These are phyloP conservation scores for Isotomurus palustris DNA, from an alignment of 2,888 invertebrate genomes.

Conservation along the genomic window DNA sequence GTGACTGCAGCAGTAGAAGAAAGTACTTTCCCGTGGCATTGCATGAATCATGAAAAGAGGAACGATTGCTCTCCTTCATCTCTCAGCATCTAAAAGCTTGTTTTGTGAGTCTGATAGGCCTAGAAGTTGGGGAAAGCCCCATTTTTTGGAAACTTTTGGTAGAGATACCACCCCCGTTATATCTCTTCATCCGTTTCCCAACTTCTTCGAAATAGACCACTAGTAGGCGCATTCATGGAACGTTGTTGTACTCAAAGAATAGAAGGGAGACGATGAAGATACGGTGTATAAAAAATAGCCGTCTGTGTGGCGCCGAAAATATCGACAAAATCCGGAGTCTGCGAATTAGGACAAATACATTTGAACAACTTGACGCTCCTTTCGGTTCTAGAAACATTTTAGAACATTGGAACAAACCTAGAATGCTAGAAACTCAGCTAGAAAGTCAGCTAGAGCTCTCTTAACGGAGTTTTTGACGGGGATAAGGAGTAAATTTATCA, in stretches of 20 bases:
- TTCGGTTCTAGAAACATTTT: not conserved
- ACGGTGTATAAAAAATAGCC: conserved; percentile 33
- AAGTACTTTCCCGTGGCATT: no score
- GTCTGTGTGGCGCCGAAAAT: conserved; percentile 44
- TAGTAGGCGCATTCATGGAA: conserved; percentile 18
- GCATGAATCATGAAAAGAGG: no score
- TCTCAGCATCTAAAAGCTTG: no score
- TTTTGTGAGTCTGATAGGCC: no score
- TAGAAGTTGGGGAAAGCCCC: no score
- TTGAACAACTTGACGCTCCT: conserved; percentile 37
- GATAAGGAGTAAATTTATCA: conserved; percentile 24
- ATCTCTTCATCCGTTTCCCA: conserved; percentile 18
- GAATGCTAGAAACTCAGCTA: conserved; percentile 3
- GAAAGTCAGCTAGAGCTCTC: no score
- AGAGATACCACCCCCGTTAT: conserved; percentile 8
- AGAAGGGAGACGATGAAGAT: conserved; percentile 7
- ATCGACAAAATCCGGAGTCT: conserved; percentile 45
- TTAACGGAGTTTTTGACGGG: conserved; percentile 15
- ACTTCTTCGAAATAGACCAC: conserved; percentile 11
- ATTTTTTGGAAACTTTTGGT: conserved; percentile 2
- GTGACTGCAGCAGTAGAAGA: no score
- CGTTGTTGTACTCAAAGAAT: no score
- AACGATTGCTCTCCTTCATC: no score
- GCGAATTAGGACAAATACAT: conserved; percentile 43
- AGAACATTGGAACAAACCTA: not conserved